These are phyloP conservation scores for Gonatopus flavifemur DNA, from an alignment of 1,140 invertebrate species.

Conservation along the genomic window DNA sequence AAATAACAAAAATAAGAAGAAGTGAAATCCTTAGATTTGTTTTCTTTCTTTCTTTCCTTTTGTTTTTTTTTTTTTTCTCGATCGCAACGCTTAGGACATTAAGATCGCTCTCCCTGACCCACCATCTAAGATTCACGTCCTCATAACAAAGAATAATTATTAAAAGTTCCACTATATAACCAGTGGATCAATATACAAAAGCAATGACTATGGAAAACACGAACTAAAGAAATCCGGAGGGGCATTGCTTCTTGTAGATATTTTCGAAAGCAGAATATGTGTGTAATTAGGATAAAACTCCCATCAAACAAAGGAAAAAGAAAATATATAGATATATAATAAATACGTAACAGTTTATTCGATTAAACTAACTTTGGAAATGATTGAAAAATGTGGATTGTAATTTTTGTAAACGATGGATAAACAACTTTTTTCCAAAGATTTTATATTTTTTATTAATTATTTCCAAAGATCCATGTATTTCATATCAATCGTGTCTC, in stretches of 20 bases:
- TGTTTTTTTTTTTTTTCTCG: conserved; percentile 27
- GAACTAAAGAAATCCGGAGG: conserved; percentile 17
- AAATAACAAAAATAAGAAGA: conserved; percentile 76
- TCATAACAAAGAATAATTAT: conserved; percentile 41
- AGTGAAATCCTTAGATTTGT: conserved; percentile 51
- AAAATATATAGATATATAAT: conserved; percentile 15
- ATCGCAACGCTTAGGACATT: conserved; percentile 50
- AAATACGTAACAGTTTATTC: too few species aligned
- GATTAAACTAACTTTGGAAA: too few species aligned
- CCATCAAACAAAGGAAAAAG: background rate
- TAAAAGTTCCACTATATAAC: conserved; percentile 7
- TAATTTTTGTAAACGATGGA: too few species aligned
- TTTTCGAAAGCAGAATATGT: conserved; percentile 14
- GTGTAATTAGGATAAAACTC: too few species aligned
- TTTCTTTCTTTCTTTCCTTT: conserved; percentile 7
- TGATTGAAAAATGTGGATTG: too few species aligned
- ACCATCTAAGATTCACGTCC: conserved; percentile 39
- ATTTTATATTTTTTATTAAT: too few species aligned
- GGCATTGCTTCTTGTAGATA: conserved; percentile 19
- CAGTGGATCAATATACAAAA: conserved; percentile 29
- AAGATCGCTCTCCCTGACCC: conserved; percentile 31
- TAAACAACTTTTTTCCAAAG: too few species aligned
- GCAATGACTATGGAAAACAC: conserved; percentile 18
- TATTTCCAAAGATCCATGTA: too few species aligned
- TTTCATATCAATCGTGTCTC: too few species aligned